Conservation (phyloP, 2,888 invertebrate genomes). For the Serripes groenlandicus region DNA sequence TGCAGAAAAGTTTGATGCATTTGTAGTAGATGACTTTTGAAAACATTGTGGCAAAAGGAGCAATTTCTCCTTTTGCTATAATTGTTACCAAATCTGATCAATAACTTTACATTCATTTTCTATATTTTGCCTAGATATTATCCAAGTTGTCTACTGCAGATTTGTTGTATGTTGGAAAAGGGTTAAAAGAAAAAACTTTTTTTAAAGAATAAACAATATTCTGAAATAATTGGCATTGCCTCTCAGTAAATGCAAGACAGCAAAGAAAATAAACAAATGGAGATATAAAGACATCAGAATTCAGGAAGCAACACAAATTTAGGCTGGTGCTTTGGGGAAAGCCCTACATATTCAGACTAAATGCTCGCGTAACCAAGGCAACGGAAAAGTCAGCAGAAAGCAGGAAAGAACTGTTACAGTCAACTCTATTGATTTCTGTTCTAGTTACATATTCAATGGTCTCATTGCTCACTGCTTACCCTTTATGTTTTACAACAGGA, state of each 20-base stretch:
- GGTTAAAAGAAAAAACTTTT: too few relatives aligned
- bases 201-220: too few relatives aligned
- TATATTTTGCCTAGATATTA: too few relatives aligned
- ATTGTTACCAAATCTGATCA: too few relatives aligned
- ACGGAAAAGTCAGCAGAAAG: slow-evolving; percentile 17
- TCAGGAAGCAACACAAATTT: slow-evolving; percentile 14
- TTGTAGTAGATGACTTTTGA: not conserved
- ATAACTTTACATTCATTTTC: too few relatives aligned
- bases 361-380: slow-evolving; percentile 21
- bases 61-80: not conserved
- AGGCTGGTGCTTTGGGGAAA: slow-evolving; percentile 12
- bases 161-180: too few relatives aligned
- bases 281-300: slow-evolving; percentile 6
- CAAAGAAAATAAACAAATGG: not conserved
- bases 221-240: too few relatives aligned
- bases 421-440: slow-evolving; percentile 21
- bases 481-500: too few relatives aligned
- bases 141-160: too few relatives aligned
- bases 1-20: too few relatives aligned
- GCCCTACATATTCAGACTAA: slow-evolving; percentile 27
- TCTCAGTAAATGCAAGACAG: too few relatives aligned
- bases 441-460: slow-evolving; percentile 26
- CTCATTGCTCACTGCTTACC: not conserved
- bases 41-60: not conserved
- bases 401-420: slow-evolving; percentile 13